phyloP scores from a whole-genome alignment of 1,140 invertebrate genomes.

The Spodoptera frugiperda region DNA sequence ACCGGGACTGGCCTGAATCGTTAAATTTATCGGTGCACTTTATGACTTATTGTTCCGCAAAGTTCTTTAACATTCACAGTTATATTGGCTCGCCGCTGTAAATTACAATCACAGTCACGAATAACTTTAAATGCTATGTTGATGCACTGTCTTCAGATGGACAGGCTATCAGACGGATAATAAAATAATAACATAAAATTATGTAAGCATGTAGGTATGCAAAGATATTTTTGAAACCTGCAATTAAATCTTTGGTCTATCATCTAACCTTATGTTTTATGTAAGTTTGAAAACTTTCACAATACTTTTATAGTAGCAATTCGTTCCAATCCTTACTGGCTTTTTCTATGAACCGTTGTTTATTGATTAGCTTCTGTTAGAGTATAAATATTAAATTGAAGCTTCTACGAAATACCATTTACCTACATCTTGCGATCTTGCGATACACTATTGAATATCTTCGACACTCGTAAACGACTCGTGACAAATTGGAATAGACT shows the following conservation, averaged over 20 bases:
- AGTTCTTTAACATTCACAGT: conserved; percentile 48
- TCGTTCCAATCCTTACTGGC: conserved; percentile 17
- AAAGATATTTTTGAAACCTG: not conserved
- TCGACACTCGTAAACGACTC: conserved; percentile 29
- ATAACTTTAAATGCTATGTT: conserved; percentile 30
- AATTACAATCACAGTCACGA: conserved; percentile 52
- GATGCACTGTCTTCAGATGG: conserved; percentile 22
- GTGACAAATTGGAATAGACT: conserved; percentile 21
- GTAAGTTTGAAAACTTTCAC: conserved; percentile 11
- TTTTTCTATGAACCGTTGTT: conserved; percentile 19
- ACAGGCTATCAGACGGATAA: conserved; percentile 8
- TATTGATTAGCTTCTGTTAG: conserved; percentile 44
- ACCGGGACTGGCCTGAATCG: conserved; percentile 62
- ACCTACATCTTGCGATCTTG: too few species aligned
- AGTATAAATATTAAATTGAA: conserved; percentile 34
- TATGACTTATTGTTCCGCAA: conserved; percentile 73
- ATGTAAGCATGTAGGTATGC: too few species aligned
- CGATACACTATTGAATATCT: conserved; percentile 24
- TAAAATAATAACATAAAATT: not conserved
- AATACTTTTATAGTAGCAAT: conserved; percentile 4
- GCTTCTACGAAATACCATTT: conserved; percentile 13
- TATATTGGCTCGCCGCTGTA: conserved; percentile 33
- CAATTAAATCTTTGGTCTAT: not conserved
- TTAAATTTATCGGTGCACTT: conserved; percentile 75
- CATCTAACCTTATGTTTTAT: not conserved